These are phyloP conservation scores for Anguilla rostrata DNA, from an alignment of 2,113 vertebrate species.

Conservation along the genomic window DNA sequence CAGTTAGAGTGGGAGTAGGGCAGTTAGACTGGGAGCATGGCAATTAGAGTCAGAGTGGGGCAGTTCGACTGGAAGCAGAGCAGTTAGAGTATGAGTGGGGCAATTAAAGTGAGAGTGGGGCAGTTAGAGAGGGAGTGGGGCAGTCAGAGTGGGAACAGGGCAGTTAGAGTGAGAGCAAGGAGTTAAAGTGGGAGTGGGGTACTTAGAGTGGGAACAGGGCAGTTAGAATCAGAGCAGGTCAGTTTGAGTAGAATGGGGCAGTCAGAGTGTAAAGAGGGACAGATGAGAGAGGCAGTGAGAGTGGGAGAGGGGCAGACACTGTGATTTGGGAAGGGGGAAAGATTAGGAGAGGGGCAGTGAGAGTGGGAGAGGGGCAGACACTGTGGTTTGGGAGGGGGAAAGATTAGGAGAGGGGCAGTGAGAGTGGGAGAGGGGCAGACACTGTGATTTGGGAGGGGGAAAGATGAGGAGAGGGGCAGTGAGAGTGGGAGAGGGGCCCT, in stretches of 20 bases:
- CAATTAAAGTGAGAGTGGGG: constrained; percentile 30
- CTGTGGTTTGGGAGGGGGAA: background rate
- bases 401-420: constrained; percentile 41
- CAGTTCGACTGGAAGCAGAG: constrained; percentile 51
- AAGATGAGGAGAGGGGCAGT: constrained; percentile 21
- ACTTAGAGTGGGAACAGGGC: background rate
- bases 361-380: background rate
- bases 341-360: constrained; percentile 43
- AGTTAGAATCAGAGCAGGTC: constrained; percentile 38
- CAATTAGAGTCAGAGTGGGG: background rate
- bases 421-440: constrained; percentile 5
- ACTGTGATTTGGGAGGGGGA: background rate
- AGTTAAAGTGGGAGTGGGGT: constrained; percentile 21
- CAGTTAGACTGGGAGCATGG: constrained; percentile 45
- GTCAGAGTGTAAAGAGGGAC: too few relatives aligned
- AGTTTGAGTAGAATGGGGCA: too few relatives aligned
- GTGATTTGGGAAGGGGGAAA: too few relatives aligned
- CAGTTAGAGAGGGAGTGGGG: background rate
- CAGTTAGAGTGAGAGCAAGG: background rate
- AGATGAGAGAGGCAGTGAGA: too few relatives aligned
- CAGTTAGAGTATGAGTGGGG: constrained; percentile 35
- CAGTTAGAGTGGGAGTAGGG: constrained; percentile 25
- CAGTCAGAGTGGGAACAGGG: background rate
- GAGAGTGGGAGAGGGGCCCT: constrained; percentile 1
- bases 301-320: too few relatives aligned